Percentiles rank a stretch among this genome's conserved stretches.
These are phyloP conservation scores for Ophiodon elongatus DNA, from an alignment of 2,113 vertebrate species.

Conservation along the genomic window DNA sequence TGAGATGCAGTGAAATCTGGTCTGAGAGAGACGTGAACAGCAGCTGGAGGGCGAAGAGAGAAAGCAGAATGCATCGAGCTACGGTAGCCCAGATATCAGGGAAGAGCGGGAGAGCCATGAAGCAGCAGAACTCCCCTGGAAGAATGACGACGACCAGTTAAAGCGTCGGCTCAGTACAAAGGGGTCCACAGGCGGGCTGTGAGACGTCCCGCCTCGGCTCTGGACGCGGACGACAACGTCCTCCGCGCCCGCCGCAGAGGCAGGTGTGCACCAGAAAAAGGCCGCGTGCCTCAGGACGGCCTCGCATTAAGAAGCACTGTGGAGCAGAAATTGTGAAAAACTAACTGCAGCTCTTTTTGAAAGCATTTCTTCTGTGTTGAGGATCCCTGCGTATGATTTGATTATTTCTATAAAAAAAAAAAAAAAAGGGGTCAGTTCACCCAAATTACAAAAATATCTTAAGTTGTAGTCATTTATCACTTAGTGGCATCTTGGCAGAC, in stretches of 20 bases:
- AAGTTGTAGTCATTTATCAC: neutral
- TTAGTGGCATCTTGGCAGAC: neutral
- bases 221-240: conserved; percentile 35
- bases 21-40: conserved; percentile 7
- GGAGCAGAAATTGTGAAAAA: conserved; percentile 8
- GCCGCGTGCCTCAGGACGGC: conserved; percentile 2
- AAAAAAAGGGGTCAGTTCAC: conserved; percentile 21
- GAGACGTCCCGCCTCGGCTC: conserved; percentile 18
- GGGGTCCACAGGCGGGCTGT: conserved; percentile 22
- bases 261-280: conserved; percentile 22
- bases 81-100: conserved; percentile 10
- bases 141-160: neutral
- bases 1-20: conserved; percentile 37
- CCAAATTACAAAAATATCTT: conserved; percentile 4
- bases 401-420: neutral
- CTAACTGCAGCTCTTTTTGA: conserved; percentile 28
- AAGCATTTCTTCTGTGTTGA: conserved; percentile 5
- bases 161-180: conserved; percentile 8
- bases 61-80: conserved; percentile 8
- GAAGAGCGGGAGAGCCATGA: conserved; percentile 4
- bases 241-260: conserved; percentile 21
- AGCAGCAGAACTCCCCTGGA: conserved; percentile 24
- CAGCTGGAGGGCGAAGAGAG: conserved; percentile 16
- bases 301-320: conserved; percentile 21
- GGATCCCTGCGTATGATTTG: neutral